These are phyloP conservation scores for Heterohyrax brucei DNA, from an alignment of 2,797 vertebrate species.

Conservation along the genomic window DNA sequence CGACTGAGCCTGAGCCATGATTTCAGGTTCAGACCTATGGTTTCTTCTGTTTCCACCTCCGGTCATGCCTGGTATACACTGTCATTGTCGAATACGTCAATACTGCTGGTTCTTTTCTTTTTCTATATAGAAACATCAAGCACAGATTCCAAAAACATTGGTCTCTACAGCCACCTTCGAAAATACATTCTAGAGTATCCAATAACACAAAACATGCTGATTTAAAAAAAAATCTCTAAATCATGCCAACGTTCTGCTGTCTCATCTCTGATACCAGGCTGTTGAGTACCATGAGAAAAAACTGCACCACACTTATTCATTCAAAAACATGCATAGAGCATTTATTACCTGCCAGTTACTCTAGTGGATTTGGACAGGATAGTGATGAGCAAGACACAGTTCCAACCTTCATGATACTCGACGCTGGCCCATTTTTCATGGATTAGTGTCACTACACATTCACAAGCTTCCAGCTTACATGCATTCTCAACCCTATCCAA, in stretches of 20 bases:
- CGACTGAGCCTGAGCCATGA: background rate
- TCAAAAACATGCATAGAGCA: conserved; percentile 32
- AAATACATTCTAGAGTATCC: background rate
- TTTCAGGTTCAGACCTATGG: background rate
- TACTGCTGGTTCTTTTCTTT: background rate
- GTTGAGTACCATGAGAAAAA: conserved; percentile 30
- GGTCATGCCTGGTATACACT: background rate
- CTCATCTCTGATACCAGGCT: background rate
- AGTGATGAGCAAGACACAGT: background rate
- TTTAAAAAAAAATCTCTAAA: background rate
- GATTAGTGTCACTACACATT: conserved; percentile 10
- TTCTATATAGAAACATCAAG: background rate
- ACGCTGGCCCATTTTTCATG: conserved; percentile 12
- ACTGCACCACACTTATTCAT: background rate
- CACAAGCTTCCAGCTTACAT: background rate
- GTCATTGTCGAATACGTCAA: background rate
- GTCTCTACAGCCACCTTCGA: background rate
- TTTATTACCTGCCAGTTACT: background rate
- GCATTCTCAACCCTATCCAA: background rate
- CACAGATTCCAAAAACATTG: background rate
- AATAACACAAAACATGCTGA: background rate
- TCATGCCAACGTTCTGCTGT: background rate
- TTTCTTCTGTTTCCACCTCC: background rate
- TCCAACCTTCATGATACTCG: conserved; percentile 23
- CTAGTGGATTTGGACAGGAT: background rate